Evolutionary conservation across 2,113 vertebrate genomes (phyloP), one percentile per base, ranked within the genome.

Genomic region (Psophia crepitans): DNA sequence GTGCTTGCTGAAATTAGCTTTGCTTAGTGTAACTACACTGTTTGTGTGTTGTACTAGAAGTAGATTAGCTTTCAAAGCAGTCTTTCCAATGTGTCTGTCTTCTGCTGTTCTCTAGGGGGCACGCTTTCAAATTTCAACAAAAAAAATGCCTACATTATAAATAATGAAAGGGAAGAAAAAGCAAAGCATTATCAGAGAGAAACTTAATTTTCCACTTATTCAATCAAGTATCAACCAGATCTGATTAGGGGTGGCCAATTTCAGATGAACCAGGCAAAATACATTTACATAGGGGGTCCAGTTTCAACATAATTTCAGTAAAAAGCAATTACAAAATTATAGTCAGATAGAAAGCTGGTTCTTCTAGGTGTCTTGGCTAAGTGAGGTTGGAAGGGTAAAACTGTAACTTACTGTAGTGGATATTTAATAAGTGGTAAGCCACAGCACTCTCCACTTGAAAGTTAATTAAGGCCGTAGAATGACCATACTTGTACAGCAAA

Each of bases 351-450:
- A 96, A 97, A 91, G 81, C 91, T 93, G 87, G 75, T 96, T 98
- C 93, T 96, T 97, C 21, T 87, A 96, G 94, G 94, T 95, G 83
- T 97, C 97, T 97, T 96, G 89, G 93, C 94, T 98, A 98, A 98
- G 98, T 96, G 98, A 97, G 96, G 96, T 98, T 96, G 96, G 97
- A 97, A 97, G 96, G 94, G 80, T 96, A 96, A 95, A 97, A 94
- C 58, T 97, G 96, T 93, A 97, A 96, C 97, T 97, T 97, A 94
- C 71, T 96, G 79, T 95, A 96, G 98, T 98, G 73, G 96, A 69
- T 98, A 96, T 98, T 98, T 98, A 98, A 97, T 98, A 98, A 98
- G 97, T 97, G 97, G 96, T 97, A 98, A 98, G 98, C 98, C 91
- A 23, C 95, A 97, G 91, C 96, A 84, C 96, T 98, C 97, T 97